Evolutionary conservation across 2,888 invertebrate species (phyloP).

Genomic region (Drosophila prostipennis): DNA sequence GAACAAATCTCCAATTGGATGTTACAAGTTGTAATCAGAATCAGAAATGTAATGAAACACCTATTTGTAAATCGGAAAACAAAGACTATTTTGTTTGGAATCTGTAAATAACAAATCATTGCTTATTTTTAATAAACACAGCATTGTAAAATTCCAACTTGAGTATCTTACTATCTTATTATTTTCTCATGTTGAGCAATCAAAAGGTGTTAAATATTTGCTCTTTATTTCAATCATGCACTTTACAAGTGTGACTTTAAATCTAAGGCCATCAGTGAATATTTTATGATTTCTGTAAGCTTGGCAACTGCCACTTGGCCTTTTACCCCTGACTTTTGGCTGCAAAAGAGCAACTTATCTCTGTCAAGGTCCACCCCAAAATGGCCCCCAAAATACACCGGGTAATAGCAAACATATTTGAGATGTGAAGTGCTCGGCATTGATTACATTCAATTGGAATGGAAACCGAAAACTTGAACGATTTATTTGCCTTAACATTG

Average conservation of each 20-base stretch:
- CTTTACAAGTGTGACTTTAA: slow-evolving; percentile 5
- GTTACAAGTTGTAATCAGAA: not conserved
- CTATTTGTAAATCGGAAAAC: not conserved
- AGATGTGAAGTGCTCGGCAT: slow-evolving; percentile 45
- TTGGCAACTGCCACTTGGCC: slow-evolving; percentile 12
- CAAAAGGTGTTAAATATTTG: not conserved
- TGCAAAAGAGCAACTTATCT: slow-evolving; percentile 31
- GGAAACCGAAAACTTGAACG: slow-evolving; percentile 64
- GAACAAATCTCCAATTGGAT: not conserved
- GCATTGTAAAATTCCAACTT: no score
- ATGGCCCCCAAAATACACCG: not conserved
- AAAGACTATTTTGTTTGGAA: not conserved
- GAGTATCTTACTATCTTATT: no score
- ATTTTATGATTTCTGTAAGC: slow-evolving; percentile 13
- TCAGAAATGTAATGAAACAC: not conserved
- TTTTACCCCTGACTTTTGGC: slow-evolving; percentile 20
- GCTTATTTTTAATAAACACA: no score
- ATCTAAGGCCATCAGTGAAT: slow-evolving; percentile 8
- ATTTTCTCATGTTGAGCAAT: not conserved
- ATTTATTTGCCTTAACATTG: slow-evolving; percentile 71
- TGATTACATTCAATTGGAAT: slow-evolving; percentile 47
- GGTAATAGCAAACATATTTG: slow-evolving; percentile 75
- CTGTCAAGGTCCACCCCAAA: slow-evolving; percentile 2
- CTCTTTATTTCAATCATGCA: not conserved
- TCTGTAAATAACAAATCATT: not conserved